A percentile compares a stretch with the other conserved stretches of the same genome.
phyloP scores from a whole-genome alignment of 2,113 vertebrate genomes.

The Xiphophorus maculatus region DNA sequence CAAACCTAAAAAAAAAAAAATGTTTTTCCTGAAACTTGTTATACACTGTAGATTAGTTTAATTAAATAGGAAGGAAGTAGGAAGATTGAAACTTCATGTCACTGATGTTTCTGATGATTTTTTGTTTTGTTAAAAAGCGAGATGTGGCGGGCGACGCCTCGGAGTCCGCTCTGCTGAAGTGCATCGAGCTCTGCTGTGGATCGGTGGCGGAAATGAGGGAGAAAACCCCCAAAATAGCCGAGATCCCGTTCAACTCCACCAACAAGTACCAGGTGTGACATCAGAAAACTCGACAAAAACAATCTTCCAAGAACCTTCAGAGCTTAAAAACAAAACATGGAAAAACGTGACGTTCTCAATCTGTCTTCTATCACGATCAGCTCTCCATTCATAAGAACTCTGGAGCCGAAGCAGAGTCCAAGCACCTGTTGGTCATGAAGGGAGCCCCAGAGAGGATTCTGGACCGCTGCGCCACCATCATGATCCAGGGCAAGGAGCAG shows the following conservation, averaged over 20 bases:
- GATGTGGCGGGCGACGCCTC: slow-evolving; percentile 92
- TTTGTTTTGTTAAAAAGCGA: slow-evolving; percentile 72
- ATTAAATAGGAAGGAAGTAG: no score
- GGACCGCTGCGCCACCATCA: slow-evolving; percentile 90
- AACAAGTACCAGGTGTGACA: slow-evolving; percentile 93
- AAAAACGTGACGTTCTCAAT: neutral
- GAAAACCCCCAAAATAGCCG: slow-evolving; percentile 84
- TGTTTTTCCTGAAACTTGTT: no score
- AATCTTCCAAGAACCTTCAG: neutral
- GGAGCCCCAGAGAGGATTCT: slow-evolving; percentile 92
- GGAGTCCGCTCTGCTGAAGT: slow-evolving; percentile 92
- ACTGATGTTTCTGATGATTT: neutral
- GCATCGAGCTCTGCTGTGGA: slow-evolving; percentile 92
- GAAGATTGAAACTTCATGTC: no score
- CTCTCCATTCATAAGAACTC: slow-evolving; percentile 88
- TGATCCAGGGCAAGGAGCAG: slow-evolving; percentile 89
- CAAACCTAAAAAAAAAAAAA: neutral
- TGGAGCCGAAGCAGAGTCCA: slow-evolving; percentile 55
- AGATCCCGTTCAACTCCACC: slow-evolving; percentile 96
- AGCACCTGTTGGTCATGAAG: slow-evolving; percentile 91
- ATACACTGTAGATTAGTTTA: no score
- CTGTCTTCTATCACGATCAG: slow-evolving; percentile 53
- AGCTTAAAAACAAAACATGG: neutral
- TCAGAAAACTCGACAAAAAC: neutral
- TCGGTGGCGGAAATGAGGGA: slow-evolving; percentile 89